Evolutionary conservation across 1,140 invertebrate species (phyloP).

Genomic region (Lepidurus apus): DNA sequence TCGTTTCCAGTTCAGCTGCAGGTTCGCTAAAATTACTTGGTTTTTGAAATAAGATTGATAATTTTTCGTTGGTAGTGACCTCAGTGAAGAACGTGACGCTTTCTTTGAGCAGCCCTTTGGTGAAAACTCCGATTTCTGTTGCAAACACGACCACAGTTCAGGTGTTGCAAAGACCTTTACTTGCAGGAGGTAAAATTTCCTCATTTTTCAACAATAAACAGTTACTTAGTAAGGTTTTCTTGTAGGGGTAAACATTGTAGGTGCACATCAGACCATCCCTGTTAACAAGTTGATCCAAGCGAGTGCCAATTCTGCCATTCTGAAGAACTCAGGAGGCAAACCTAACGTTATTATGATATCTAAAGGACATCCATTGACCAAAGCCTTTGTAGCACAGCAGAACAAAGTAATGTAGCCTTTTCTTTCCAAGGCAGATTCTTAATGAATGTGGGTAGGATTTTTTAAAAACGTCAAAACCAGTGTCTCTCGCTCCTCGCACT

Average conservation of each 20-base stretch:
- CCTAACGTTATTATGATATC: conserved; percentile 14
- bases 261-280: background rate
- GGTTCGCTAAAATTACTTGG: background rate
- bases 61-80: background rate
- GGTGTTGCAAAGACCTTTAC: background rate
- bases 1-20: background rate
- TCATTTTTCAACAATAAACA: background rate
- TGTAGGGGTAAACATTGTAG: background rate
- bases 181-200: background rate
- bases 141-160: conserved; percentile 4
- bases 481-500: background rate
- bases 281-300: conserved; percentile 3
- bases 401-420: background rate
- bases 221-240: background rate
- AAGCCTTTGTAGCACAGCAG: background rate
- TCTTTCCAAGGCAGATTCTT: too few relatives aligned
- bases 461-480: background rate
- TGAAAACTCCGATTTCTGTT: conserved; percentile 2
- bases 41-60: background rate
- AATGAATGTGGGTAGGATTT: background rate
- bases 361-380: background rate
- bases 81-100: conserved; percentile 1
- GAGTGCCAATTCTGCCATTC: conserved; percentile 8
- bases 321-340: conserved; percentile 1
- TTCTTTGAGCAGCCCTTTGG: background rate